Evolutionary conservation across 2,113 vertebrate species (phyloP), one percentile per base, ranked within the genome.

Genomic region (Eurypyga helias): DNA sequence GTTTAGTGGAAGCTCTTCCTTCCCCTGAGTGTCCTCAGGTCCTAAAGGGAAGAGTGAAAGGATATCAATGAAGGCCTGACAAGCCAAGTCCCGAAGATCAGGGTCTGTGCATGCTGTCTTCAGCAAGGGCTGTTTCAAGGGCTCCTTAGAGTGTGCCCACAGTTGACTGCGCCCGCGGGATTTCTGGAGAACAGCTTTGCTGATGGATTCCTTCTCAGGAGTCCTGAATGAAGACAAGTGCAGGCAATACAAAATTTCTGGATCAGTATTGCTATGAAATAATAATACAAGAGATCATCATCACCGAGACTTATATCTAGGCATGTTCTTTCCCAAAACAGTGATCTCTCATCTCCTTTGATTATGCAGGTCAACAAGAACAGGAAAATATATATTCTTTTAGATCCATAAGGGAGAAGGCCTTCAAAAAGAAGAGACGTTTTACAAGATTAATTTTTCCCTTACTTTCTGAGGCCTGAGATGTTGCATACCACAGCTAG

Each of bases 21-120:
- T 58, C 41, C 41, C 46, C 38, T 26, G 25, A 67, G 14, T 48
- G 38, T 43, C 49, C 60, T 78, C 17, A 48, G 21, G 28, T 60
- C 14, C 38, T 69, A 69, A 66, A 66, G 18, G 25, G 20, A 77
- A 11, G 10, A 52, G 38, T 36, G n/a, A 91, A 98, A 99, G 99
- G 99, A 99, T 99, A 99, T 99, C 99, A 45, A 91, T 98, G 96
- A 99, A 99, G 76, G 98, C 98, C 96, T 99, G 98, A 90, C 99
- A 99, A 77, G 99, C 99, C n/a, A 97, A 87, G 38, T 99, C 99
- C 90, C 98, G 98, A 81, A 99, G 96, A 49, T 99, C 98, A 1
- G 98, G 26, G 26, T 98, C 98, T 58, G 97, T 97, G 10, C 98
- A 96, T 2, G 99, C 98, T 28, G 91, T 98, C 95, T 98, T 98